Evolutionary conservation across 2,113 vertebrate species (phyloP), one percentile per base, ranked within the genome.

Genomic region (Argyrosomus japonicus): DNA sequence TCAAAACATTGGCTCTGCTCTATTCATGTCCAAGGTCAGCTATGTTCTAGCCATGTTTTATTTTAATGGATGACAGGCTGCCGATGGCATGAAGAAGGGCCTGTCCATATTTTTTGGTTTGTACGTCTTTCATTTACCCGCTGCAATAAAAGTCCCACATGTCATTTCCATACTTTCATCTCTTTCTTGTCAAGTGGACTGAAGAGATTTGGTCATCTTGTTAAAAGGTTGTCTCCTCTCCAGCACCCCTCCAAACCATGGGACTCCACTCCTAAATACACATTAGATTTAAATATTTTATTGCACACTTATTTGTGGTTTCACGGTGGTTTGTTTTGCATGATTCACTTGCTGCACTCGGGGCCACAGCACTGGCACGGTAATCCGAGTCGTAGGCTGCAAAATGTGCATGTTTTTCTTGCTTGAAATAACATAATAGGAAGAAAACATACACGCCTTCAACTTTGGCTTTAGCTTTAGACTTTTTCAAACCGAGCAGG

Each of bases 271-370:
- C 48, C 54, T 65, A 79, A 88, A 81, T 63, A 73, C 89, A 89
- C 56, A 75, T 79, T 71, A 76, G 57, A 87, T 89, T 88, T 63
- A 74, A 88, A 84, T 88, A 79, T 93, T 93, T 92, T 88, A 87
- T 84, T 71, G 73, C 18, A 21, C 68, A 50, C 75, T 90, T 89
- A 84, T 90, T 90, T 92, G 90, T 65, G 81, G 87, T 75, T 90
- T 88, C 77, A 63, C 51, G 10, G 81, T 72, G 85, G 90, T 86
- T 93, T 88, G 83, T 89, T 91, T 80, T 72, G 62, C 64, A 88
- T 87, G 89, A 93, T 87, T 93, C 86, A 80, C 72, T 79, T 57
- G 47, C 60, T 79, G 83, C 84, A 40, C 88, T 83, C 21, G 13
- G 50, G 82, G 81, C 73, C 90, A 50, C 73, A 56, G 62, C 73